Evolutionary conservation across 2,797 vertebrate genomes (phyloP).

Genomic region (Hozukius guyotensis): DNA sequence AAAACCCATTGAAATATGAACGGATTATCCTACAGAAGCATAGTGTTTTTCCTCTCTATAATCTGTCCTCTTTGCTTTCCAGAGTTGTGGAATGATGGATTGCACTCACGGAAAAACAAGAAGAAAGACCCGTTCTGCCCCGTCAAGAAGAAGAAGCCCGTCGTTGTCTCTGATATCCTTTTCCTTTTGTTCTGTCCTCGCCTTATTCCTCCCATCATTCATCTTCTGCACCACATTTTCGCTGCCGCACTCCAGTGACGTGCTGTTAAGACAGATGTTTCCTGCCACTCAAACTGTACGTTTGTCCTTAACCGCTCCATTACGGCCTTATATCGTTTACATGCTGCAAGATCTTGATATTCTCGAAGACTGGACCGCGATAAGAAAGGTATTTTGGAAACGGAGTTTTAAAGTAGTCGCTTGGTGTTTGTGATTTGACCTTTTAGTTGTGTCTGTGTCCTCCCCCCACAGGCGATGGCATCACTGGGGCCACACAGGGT

Average conservation of each 20-base stretch:
- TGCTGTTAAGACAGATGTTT: background rate
- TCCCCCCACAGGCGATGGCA: constrained; percentile 90
- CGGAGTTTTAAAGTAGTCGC: background rate
- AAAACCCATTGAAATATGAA: background rate
- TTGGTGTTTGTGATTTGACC: constrained; percentile 17
- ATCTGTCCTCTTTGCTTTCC: constrained; percentile 34
- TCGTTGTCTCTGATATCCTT: constrained; percentile 99
- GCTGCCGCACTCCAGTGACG: background rate
- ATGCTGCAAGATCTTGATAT: constrained; percentile 99
- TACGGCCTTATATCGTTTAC: constrained; percentile 99
- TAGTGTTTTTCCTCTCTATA: background rate
- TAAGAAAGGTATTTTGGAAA: constrained; percentile 89
- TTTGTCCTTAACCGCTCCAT: constrained; percentile 79
- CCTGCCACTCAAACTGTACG: background rate
- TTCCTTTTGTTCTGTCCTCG: background rate
- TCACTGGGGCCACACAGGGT: constrained; percentile 94
- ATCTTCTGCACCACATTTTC: background rate
- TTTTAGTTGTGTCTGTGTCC: constrained; percentile 34
- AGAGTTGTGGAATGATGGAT: constrained; percentile 99
- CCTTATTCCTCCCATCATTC: background rate
- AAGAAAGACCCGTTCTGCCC: constrained; percentile 98
- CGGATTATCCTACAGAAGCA: background rate
- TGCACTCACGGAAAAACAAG: constrained; percentile 95
- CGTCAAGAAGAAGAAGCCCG: constrained; percentile 97
- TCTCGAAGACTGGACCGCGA: constrained; percentile 99